Base-by-base conservation (phyloP, 2,888 invertebrate genomes). In the Nudaria mundana region DNA sequence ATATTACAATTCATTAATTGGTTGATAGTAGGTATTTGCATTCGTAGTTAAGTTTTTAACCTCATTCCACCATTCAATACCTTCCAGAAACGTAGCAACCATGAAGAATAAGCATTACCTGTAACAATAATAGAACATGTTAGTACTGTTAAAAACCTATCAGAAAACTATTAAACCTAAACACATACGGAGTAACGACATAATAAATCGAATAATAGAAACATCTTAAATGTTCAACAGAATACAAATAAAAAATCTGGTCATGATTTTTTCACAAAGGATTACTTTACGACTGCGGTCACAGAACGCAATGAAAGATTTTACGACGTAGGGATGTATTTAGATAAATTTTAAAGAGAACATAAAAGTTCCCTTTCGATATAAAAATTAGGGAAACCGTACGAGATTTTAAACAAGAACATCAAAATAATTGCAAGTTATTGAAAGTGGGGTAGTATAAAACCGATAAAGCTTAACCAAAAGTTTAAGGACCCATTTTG, bases 231-330 rank as follows among this genome's bases (percentile, higher is more conserved):
- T 48, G 48, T 66, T 63, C 55, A 72, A 70, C 46, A 48, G 53
- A 56, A 55, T 30, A 66, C 25, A 59, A 64, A 50, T 47, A 48
- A 52, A 54, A 66, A 71, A 70, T 40, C 41, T 50, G 33, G 42
- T 40, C 44, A 40, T 49, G 42, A 44, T 46, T 50, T 48, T 62
- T 68, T 63, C 46, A 52, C 45, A 64, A 61, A 58, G 52, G 61
- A 58, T 57, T 46, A 48, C 40, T 77, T 76, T 71, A 78, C 61
- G 57, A 64, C 40, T 42, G 37, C 29, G 54, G 56, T 50, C 53
- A 48, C 54, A 51, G 56, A 53, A 56, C 44, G 62, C 63, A 62
- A 69, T 71, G 65, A 74, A 69, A 65, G 46, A 62, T 63, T 78
- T 79, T 71, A 78, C 65, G 76, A 50, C 36, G 30, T 42, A 57